Conservation (phyloP, 2,797 vertebrate genomes). For the Brachymystax lenok region DNA sequence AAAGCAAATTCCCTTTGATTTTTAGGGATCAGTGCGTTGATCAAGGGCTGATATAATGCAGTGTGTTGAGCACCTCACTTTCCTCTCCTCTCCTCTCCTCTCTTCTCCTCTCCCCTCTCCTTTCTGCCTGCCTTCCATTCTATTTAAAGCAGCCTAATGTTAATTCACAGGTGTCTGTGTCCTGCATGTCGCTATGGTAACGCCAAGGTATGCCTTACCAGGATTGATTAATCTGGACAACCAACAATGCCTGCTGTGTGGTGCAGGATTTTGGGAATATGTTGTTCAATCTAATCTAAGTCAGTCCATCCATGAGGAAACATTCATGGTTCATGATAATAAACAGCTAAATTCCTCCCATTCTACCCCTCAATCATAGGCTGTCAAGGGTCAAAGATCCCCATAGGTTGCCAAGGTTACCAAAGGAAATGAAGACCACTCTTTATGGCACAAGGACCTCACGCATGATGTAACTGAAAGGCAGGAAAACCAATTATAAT, state of each 20-base stretch:
- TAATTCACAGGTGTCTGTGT: conserved; percentile 80
- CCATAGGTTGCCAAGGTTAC: not conserved
- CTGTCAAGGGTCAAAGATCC: not conserved
- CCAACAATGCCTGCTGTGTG: conserved; percentile 49
- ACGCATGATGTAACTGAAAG: not conserved
- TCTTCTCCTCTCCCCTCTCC: conserved; percentile 21
- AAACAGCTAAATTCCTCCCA: not conserved
- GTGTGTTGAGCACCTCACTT: conserved; percentile 35
- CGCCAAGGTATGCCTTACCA: conserved; percentile 71
- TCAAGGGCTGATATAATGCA: conserved; percentile 60
- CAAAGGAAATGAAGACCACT: not conserved
- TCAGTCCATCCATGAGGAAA: not conserved
- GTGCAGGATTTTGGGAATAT: conserved; percentile 54
- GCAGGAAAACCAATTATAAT: not conserved
- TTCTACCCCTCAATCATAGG: not conserved
- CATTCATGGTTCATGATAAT: not conserved
- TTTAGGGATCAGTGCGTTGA: conserved; percentile 63
- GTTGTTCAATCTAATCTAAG: conserved; percentile 13
- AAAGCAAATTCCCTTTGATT: conserved; percentile 70
- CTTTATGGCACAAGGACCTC: not conserved
- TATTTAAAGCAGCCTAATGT: conserved; percentile 77
- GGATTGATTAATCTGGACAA: conserved; percentile 68
- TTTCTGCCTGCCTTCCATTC: conserved; percentile 44
- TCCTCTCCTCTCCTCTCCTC: conserved; percentile 43
- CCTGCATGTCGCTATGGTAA: conserved; percentile 76